phyloP scores from a whole-genome alignment of 2,797 vertebrate species.

The Enteromius argenteus region DNA sequence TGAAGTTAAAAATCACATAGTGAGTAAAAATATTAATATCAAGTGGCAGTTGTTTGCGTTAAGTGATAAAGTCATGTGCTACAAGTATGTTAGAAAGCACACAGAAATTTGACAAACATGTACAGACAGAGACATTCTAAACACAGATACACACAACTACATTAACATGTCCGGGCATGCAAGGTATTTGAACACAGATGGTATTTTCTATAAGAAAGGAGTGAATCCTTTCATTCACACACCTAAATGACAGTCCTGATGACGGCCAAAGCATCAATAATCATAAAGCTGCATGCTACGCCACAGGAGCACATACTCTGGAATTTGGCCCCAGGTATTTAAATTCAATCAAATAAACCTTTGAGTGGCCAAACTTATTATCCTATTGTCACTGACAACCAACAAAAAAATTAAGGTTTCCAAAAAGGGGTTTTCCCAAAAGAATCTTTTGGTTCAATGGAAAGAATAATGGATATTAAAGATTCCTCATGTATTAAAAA shows the following conservation, averaged over 20 bases:
- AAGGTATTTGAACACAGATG: constrained; percentile 53
- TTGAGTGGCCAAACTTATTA: background rate
- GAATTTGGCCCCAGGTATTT: background rate
- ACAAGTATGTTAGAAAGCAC: background rate
- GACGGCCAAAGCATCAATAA: background rate
- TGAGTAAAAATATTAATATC: background rate
- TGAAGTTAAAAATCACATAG: background rate
- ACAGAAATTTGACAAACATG: background rate
- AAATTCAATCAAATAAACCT: background rate
- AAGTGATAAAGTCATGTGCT: background rate
- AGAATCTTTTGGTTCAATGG: background rate
- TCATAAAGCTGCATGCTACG: background rate
- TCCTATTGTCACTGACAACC: background rate
- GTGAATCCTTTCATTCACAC: constrained; percentile 36
- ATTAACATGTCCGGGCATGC: constrained; percentile 34
- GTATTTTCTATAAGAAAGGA: constrained; percentile 52
- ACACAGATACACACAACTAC: background rate
- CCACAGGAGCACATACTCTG: background rate
- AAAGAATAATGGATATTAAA: background rate
- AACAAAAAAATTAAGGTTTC: background rate
- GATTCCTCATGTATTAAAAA: background rate
- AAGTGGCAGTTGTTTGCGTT: background rate
- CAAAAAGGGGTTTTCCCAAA: background rate
- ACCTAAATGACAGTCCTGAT: background rate
- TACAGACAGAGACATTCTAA: constrained; percentile 14